Percentiles rank a stretch among this genome's conserved stretches.
phyloP scores from a whole-genome alignment of 2,888 invertebrate genomes.

The Troglohyphantes excavatus region DNA sequence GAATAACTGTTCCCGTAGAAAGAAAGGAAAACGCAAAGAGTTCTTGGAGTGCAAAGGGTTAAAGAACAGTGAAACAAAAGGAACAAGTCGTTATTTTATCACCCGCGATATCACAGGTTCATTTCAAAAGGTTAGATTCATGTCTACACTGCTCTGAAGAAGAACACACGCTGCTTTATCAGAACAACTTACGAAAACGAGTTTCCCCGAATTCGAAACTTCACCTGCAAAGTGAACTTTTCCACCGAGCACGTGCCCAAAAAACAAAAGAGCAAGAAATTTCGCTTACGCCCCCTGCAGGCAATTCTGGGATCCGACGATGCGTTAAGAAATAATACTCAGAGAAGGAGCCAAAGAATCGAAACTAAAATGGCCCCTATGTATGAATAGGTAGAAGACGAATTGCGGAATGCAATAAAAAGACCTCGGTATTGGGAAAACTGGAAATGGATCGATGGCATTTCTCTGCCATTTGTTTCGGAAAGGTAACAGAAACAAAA shows the following conservation, averaged over 20 bases:
- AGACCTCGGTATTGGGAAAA: constrained; percentile 47
- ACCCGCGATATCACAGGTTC: too few species aligned
- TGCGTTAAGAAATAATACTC: constrained; percentile 74
- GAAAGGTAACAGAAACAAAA: constrained; percentile 41
- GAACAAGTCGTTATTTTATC: too few species aligned
- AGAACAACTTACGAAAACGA: background rate
- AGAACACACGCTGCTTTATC: background rate
- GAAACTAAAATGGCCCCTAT: constrained; percentile 69
- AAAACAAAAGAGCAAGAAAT: constrained; percentile 4
- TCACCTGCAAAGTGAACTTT: background rate
- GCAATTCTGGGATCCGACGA: constrained; percentile 3
- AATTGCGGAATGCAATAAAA: constrained; percentile 51
- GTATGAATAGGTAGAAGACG: constrained; percentile 46
- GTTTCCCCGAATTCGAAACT: background rate
- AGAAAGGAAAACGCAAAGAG: too few species aligned
- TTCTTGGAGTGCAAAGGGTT: too few species aligned
- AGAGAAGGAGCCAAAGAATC: constrained; percentile 45
- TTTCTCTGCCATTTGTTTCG: constrained; percentile 57
- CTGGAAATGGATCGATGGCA: constrained; percentile 55
- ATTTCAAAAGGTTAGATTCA: too few species aligned
- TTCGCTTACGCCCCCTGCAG: background rate
- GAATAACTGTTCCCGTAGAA: too few species aligned
- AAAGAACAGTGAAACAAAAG: too few species aligned
- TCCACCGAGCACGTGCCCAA: background rate
- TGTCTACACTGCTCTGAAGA: too few species aligned